phyloP scores from a whole-genome alignment of 2,113 vertebrate species.

The Corythaeola cristata region DNA sequence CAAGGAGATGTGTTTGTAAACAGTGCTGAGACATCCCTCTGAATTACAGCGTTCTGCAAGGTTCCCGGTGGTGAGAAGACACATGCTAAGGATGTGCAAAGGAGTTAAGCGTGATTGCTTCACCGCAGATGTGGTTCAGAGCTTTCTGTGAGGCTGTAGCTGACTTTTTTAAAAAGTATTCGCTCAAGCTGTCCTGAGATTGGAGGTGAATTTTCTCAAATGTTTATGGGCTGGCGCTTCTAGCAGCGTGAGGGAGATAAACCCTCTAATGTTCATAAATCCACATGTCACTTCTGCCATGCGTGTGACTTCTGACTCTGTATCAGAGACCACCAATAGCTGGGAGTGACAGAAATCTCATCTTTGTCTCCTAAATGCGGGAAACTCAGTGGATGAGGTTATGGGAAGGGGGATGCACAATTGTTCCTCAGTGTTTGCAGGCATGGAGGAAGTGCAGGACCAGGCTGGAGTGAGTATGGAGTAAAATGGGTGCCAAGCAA shows the following conservation, averaged over 20 bases:
- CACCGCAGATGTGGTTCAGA: slow-evolving; percentile 10
- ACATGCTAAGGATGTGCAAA: slow-evolving; percentile 17
- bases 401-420: background rate
- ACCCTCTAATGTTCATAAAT: background rate
- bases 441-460: background rate
- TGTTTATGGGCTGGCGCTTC: background rate
- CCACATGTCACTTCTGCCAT: background rate
- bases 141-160: background rate
- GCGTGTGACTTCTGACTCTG: background rate
- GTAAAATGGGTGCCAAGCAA: background rate
- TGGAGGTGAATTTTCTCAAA: background rate
- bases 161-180: background rate
- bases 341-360: background rate
- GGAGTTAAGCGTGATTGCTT: background rate
- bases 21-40: background rate
- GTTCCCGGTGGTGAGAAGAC: background rate
- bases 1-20: slow-evolving; percentile 29
- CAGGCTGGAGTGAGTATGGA: fast-evolving
- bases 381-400: background rate
- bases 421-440: background rate
- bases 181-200: background rate
- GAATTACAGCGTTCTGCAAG: background rate
- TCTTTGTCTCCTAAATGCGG: background rate
- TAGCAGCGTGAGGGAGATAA: background rate
- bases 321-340: background rate